Evolutionary conservation across 2,888 invertebrate genomes (phyloP).

Genomic region (Lithophane socia): DNA sequence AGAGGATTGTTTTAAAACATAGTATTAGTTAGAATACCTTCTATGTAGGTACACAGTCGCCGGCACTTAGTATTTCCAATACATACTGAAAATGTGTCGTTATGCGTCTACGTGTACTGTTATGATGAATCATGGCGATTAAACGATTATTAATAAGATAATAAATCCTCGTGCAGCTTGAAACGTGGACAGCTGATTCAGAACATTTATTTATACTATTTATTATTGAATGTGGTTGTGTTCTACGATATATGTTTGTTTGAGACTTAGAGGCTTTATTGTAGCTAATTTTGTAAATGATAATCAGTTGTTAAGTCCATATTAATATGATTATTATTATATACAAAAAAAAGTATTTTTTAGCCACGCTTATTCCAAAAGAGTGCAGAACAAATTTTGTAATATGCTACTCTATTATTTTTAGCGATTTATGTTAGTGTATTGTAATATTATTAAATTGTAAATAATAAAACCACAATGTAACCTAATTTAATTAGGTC

Average conservation of each 20-base stretch:
- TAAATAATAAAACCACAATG: not conserved
- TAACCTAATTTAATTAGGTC: constrained; percentile 26
- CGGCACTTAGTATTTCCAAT: not conserved
- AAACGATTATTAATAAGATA: not conserved
- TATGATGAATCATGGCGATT: not conserved
- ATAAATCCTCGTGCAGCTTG: not conserved
- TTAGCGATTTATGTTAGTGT: not conserved
- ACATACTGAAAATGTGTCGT: not conserved
- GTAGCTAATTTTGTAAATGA: not conserved
- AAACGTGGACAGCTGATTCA: not conserved
- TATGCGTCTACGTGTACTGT: too few species aligned
- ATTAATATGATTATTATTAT: not conserved
- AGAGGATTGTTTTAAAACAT: not conserved
- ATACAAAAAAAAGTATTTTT: not conserved
- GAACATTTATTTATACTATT: constrained; percentile 2
- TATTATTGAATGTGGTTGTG: not conserved
- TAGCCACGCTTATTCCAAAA: not conserved
- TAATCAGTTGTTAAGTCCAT: not conserved
- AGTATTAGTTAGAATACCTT: not conserved
- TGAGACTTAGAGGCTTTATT: not conserved
- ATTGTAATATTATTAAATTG: too few species aligned
- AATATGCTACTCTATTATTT: not conserved
- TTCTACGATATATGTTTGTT: not conserved
- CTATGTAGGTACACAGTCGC: not conserved
- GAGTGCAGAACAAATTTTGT: not conserved